These are phyloP conservation scores for Python bivittatus DNA, from an alignment of 2,113 vertebrate species.

Conservation along the genomic window DNA sequence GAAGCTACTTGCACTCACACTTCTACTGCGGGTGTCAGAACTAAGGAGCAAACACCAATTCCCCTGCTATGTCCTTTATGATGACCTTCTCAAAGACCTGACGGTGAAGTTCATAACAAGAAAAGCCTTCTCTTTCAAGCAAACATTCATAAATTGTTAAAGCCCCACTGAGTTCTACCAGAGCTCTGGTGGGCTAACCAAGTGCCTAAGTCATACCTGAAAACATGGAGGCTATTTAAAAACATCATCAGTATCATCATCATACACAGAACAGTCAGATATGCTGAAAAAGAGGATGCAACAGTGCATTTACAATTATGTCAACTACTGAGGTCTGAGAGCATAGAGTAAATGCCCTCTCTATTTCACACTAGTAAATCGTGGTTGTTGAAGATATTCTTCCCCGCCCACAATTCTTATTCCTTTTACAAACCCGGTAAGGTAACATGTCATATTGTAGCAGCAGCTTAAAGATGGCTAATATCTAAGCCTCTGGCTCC, in stretches of 20 bases:
- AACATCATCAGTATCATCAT: not conserved
- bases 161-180: not conserved
- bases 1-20: not conserved
- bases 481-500: constrained; percentile 35
- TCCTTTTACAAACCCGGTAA: constrained; percentile 11
- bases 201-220: not conserved
- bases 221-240: not conserved
- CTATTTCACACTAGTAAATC: constrained; percentile 46
- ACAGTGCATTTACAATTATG: not conserved
- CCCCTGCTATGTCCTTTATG: not conserved
- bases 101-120: not conserved
- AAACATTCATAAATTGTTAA: not conserved
- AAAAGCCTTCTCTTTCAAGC: not conserved
- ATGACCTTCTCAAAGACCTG: not conserved
- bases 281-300: not conserved
- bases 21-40: not conserved
- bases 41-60: not conserved
- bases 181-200: not conserved
- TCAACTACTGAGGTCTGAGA: not conserved
- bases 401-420: not conserved
- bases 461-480: constrained; percentile 10
- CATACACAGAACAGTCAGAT: not conserved
- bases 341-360: constrained; percentile 30
- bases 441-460: not conserved
- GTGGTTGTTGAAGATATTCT: constrained; percentile 17